Percentiles rank a stretch among this genome's conserved stretches.
These are phyloP conservation scores for Ectropis grisescens DNA, from an alignment of 1,140 invertebrate genomes.

Conservation along the genomic window DNA sequence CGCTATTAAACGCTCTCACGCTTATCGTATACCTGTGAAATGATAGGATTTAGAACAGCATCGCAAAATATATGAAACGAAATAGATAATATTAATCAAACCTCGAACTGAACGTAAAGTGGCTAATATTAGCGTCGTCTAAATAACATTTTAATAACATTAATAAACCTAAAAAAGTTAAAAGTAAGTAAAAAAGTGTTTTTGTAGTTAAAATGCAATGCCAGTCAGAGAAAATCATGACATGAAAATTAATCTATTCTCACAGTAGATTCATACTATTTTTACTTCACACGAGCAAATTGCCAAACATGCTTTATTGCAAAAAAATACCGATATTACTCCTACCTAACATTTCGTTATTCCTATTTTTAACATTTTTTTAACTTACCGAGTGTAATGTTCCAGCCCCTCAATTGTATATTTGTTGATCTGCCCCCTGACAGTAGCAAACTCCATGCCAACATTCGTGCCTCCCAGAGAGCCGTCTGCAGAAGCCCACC, in stretches of 20 bases:
- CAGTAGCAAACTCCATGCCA: slow-evolving; percentile 59
- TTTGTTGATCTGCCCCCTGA: slow-evolving; percentile 49
- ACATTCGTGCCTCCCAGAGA: slow-evolving; percentile 39
- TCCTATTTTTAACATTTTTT: too few species aligned
- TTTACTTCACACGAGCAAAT: too few species aligned
- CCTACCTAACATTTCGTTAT: too few species aligned
- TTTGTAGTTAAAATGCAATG: background rate
- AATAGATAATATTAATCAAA: background rate
- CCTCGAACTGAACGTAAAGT: too few species aligned
- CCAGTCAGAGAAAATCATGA: background rate
- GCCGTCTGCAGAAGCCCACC: slow-evolving; percentile 56
- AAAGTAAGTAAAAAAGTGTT: background rate
- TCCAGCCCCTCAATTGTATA: slow-evolving; percentile 55
- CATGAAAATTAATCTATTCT: too few species aligned
- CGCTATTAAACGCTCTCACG: slow-evolving; percentile 89
- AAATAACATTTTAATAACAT: too few species aligned
- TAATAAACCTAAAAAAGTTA: too few species aligned
- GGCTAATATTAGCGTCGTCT: too few species aligned
- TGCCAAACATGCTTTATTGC: too few species aligned
- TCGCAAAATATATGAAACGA: slow-evolving; percentile 1
- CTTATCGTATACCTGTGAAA: slow-evolving; percentile 85
- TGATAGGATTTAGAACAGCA: too few species aligned
- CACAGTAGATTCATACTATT: too few species aligned
- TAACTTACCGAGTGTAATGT: slow-evolving; percentile 48
- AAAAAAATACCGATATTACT: too few species aligned